Percentiles rank a stretch among this genome's conserved stretches.
Conservation (phyloP, 2,888 invertebrate species). For the Polydesmus complanatus region DNA sequence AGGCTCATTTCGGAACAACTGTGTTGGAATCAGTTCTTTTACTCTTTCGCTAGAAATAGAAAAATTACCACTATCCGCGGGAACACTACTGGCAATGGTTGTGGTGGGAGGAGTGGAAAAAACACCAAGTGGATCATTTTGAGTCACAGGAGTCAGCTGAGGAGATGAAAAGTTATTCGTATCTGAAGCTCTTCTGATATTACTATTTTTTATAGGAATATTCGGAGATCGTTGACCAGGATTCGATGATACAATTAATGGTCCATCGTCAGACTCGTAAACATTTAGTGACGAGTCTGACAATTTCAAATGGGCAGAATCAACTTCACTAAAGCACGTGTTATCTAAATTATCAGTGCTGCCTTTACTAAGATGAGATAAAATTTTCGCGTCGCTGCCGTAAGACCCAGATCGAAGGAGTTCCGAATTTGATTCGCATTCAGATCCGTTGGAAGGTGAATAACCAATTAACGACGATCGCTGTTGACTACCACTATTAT, state of each 20-base stretch:
- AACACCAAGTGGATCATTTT: conserved; percentile 83
- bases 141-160: conserved; percentile 64
- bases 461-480: background rate
- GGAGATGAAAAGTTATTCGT: conserved; percentile 30
- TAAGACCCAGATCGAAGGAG: conserved; percentile 49
- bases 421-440: conserved; percentile 1
- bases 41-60: conserved; percentile 15
- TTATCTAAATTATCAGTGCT: conserved; percentile 15
- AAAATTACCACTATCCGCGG: conserved; percentile 19
- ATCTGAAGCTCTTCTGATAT: background rate
- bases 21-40: background rate
- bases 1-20: conserved; percentile 8
- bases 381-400: conserved; percentile 64
- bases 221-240: conserved; percentile 18
- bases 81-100: conserved; percentile 26
- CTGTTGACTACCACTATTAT: background rate
- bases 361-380: conserved; percentile 23
- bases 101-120: conserved; percentile 30
- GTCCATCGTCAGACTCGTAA: background rate
- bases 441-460: background rate
- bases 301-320: conserved; percentile 15
- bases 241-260: background rate
- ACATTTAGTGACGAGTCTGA: background rate
- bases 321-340: conserved; percentile 17
- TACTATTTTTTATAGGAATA: conserved; percentile 11